These are phyloP conservation scores for Apodemia zela DNA, from an alignment of 2,888 invertebrate genomes.

Conservation along the genomic window DNA sequence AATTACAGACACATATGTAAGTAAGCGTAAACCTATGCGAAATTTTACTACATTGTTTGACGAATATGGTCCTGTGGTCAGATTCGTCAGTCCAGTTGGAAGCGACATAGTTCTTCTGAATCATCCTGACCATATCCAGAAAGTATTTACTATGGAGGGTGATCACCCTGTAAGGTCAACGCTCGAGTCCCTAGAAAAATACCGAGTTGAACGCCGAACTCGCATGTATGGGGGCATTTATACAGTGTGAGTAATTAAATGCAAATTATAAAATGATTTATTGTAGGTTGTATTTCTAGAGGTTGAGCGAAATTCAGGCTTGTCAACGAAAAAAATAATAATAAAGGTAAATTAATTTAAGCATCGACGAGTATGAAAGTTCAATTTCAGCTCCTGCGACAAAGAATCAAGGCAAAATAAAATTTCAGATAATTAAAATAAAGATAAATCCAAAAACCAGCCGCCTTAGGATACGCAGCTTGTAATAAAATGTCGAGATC, in stretches of 20 bases:
- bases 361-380: no score
- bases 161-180: conserved; percentile 81
- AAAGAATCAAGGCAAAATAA: no score
- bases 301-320: no score
- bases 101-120: conserved; percentile 82
- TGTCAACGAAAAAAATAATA: no score
- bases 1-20: conserved; percentile 49
- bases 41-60: conserved; percentile 61
- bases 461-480: no score
- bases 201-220: conserved; percentile 78
- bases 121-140: conserved; percentile 83
- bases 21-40: conserved; percentile 48
- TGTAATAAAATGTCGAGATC: no score
- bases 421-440: no score
- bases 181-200: conserved; percentile 83
- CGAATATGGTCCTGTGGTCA: conserved; percentile 83
- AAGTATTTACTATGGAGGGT: conserved; percentile 82
- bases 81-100: conserved; percentile 83
- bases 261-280: neutral
- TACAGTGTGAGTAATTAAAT: conserved; percentile 68
- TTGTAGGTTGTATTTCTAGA: no score
- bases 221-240: conserved; percentile 78
- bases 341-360: no score
- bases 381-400: no score
- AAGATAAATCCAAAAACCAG: no score